Conservation (phyloP, 1,140 invertebrate species). For the Drosophila littoralis region DNA sequence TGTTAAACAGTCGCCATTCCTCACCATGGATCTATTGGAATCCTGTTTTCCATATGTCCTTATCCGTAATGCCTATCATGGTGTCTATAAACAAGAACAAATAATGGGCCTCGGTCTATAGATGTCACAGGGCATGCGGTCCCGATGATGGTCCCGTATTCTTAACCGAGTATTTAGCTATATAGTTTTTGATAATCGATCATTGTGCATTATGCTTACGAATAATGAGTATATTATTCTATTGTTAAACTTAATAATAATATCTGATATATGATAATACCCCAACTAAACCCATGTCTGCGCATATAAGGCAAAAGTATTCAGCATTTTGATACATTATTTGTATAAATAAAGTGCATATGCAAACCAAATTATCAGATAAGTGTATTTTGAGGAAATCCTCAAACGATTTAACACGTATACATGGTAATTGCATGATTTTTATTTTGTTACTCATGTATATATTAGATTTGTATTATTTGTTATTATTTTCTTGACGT, state of each 20-base stretch:
- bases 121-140: neutral
- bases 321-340: conserved; percentile 67
- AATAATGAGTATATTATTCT: conserved; percentile 48
- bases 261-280: conserved; percentile 36
- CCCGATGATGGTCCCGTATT: conserved; percentile 2
- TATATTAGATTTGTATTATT: conserved; percentile 60
- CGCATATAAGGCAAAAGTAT: conserved; percentile 36
- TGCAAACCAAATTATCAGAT: conserved; percentile 52
- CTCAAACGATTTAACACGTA: conserved; percentile 7
- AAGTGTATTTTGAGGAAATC: neutral
- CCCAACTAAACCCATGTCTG: conserved; percentile 48
- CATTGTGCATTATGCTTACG: conserved; percentile 48
- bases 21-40: conserved; percentile 98
- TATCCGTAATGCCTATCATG: conserved; percentile 98
- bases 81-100: conserved; percentile 95
- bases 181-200: conserved; percentile 46
- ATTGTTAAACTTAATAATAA: conserved; percentile 66
- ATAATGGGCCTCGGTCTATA: conserved; percentile 76
- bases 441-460: conserved; percentile 33
- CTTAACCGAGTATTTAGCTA: conserved; percentile 46
- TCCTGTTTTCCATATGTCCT: conserved; percentile 99
- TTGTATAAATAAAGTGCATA: conserved; percentile 73
- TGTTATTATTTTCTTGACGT: conserved; percentile 48
- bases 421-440: conserved; percentile 34
- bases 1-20: conserved; percentile 98